These are phyloP conservation scores for Pteropus alecto DNA, from an alignment of 2,113 vertebrate genomes.

Conservation along the genomic window DNA sequence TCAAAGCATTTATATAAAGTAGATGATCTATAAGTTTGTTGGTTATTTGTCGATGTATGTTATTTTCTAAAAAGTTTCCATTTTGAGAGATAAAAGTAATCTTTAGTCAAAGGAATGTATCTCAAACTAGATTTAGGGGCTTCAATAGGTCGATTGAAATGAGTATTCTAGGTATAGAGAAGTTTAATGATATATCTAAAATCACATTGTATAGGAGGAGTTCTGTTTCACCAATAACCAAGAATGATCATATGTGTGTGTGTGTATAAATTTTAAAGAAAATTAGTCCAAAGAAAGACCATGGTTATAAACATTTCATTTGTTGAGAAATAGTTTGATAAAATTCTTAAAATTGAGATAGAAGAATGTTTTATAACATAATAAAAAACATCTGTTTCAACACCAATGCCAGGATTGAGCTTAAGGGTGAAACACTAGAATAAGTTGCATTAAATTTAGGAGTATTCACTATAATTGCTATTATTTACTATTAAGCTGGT, in stretches of 20 bases:
- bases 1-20: background rate
- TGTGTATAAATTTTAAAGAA: background rate
- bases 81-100: background rate
- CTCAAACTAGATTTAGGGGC: background rate
- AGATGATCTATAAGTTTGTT: background rate
- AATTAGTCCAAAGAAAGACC: background rate
- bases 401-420: background rate
- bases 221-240: background rate
- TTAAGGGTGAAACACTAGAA: background rate
- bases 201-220: background rate
- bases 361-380: background rate
- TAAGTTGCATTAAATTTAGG: background rate
- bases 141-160: background rate
- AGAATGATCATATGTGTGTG: background rate
- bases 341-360: background rate
- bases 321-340: too few relatives aligned
- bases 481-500: background rate
- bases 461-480: background rate
- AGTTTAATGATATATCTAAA: background rate
- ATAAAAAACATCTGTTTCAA: background rate
- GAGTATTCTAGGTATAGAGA: background rate
- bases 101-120: background rate
- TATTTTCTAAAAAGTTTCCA: background rate
- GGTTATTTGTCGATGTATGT: background rate
- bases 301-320: background rate